A percentile compares a stretch with the other conserved stretches of the same genome.
Evolutionary conservation across 2,888 invertebrate genomes (phyloP).

Genomic region (Stenoptilia bipunctidactyla): DNA sequence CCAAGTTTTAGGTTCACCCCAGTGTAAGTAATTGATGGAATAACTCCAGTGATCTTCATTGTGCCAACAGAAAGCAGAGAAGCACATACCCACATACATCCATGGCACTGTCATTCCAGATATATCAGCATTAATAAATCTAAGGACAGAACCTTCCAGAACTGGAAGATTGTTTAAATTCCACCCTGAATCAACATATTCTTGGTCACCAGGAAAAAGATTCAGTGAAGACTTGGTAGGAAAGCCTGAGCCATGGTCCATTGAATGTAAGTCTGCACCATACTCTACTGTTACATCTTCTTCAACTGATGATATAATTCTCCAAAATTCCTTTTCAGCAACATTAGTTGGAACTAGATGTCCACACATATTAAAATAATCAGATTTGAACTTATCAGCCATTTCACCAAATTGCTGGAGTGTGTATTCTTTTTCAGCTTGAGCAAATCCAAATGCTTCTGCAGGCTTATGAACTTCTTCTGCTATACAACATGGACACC

Average conservation of each 20-base stretch:
- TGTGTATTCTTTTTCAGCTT: slow-evolving; percentile 78
- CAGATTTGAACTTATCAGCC: slow-evolving; percentile 83
- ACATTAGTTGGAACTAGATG: slow-evolving; percentile 72
- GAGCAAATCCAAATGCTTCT: slow-evolving; percentile 83
- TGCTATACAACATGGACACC: slow-evolving; percentile 79
- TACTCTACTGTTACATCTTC: slow-evolving; percentile 83
- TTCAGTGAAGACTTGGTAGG: slow-evolving; percentile 76
- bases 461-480: slow-evolving; percentile 75
- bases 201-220: slow-evolving; percentile 72
- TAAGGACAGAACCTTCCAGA: slow-evolving; percentile 76
- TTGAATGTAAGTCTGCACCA: slow-evolving; percentile 83
- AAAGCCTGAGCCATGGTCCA: slow-evolving; percentile 83
- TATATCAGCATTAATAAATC: slow-evolving; percentile 81
- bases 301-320: slow-evolving; percentile 78
- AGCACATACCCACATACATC: slow-evolving; percentile 90
- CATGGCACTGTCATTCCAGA: slow-evolving; percentile 82
- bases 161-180: slow-evolving; percentile 84
- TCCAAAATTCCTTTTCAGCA: slow-evolving; percentile 84
- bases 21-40: slow-evolving; percentile 85
- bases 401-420: slow-evolving; percentile 82
- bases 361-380: slow-evolving; percentile 80
- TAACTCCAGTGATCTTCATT: slow-evolving; percentile 90
- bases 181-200: slow-evolving; percentile 79
- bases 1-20: slow-evolving; percentile 88
- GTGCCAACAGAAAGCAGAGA: slow-evolving; percentile 87